phyloP scores from a whole-genome alignment of 2,797 vertebrate species.

The Pachyuromys duprasi region DNA sequence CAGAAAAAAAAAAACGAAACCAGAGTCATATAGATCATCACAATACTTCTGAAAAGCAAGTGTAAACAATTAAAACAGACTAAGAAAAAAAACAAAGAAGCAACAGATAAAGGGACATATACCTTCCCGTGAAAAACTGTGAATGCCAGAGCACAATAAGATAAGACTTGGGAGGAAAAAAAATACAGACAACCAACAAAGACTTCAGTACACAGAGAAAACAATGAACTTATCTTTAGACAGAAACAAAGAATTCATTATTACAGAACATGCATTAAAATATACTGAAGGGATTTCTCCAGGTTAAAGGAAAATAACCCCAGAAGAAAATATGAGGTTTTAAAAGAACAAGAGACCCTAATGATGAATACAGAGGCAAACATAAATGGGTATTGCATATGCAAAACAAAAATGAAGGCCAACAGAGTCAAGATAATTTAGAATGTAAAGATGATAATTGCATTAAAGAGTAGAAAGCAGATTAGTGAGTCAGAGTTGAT shows the following conservation, averaged over 20 bases:
- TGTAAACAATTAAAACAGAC: neutral
- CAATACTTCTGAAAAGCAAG: slow-evolving; percentile 15
- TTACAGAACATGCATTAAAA: neutral
- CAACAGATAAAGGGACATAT: neutral
- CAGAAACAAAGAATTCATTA: slow-evolving; percentile 10
- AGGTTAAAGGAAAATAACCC: neutral
- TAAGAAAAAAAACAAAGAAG: neutral
- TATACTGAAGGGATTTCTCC: neutral
- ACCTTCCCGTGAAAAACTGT: neutral
- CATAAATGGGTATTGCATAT: neutral
- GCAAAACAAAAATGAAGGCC: neutral
- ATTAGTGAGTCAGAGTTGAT: neutral
- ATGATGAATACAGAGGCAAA: neutral
- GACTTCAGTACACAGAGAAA: neutral
- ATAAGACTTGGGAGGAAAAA: neutral
- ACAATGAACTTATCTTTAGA: neutral
- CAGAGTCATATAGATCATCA: neutral
- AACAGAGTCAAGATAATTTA: neutral
- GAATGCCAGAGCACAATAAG: slow-evolving; percentile 6
- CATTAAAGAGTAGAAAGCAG: neutral
- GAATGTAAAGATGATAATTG: neutral
- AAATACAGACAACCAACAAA: neutral
- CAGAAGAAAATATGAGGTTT: neutral
- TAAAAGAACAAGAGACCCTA: neutral
- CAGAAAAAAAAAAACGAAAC: neutral